phyloP scores from a whole-genome alignment of 2,113 vertebrate species.

The Thomomys bottae region DNA sequence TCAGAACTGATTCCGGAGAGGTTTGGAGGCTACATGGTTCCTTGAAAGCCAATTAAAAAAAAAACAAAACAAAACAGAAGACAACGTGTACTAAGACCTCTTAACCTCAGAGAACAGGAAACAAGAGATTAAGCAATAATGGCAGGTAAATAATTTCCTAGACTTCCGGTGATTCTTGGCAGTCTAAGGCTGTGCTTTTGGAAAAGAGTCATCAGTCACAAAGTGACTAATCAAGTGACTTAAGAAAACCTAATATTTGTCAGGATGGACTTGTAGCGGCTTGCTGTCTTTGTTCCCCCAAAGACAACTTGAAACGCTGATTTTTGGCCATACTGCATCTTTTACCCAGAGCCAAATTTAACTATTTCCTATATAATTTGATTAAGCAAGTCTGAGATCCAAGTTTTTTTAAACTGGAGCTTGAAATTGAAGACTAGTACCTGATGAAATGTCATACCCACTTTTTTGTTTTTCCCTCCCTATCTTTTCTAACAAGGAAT shows the following conservation, averaged over 20 bases:
- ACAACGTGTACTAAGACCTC: constrained; percentile 80
- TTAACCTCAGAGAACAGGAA: constrained; percentile 85
- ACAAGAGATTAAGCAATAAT: constrained; percentile 85
- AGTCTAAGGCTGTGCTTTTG: constrained; percentile 79
- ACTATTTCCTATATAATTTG: constrained; percentile 42
- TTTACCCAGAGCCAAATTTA: constrained; percentile 24
- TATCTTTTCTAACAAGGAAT: constrained; percentile 30
- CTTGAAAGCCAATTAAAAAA: constrained; percentile 81
- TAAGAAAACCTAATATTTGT: constrained; percentile 83
- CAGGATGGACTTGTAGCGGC: constrained; percentile 77
- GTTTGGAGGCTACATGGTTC: constrained; percentile 67
- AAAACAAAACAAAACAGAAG: constrained; percentile 77
- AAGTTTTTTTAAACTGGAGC: neutral
- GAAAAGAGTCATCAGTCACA: constrained; percentile 76
- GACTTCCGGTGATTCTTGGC: constrained; percentile 88
- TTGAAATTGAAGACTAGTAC: constrained; percentile 4
- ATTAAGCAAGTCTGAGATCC: constrained; percentile 27
- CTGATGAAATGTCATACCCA: neutral
- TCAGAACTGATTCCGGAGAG: constrained; percentile 41
- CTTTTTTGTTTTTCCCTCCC: too few species aligned
- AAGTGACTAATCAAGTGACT: constrained; percentile 83
- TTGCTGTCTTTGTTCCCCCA: constrained; percentile 75
- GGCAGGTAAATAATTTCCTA: constrained; percentile 89
- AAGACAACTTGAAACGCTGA: constrained; percentile 70
- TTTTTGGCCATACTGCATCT: neutral